Conservation (phyloP, 2,113 vertebrate species). For the Hydrolagus affinis region DNA sequence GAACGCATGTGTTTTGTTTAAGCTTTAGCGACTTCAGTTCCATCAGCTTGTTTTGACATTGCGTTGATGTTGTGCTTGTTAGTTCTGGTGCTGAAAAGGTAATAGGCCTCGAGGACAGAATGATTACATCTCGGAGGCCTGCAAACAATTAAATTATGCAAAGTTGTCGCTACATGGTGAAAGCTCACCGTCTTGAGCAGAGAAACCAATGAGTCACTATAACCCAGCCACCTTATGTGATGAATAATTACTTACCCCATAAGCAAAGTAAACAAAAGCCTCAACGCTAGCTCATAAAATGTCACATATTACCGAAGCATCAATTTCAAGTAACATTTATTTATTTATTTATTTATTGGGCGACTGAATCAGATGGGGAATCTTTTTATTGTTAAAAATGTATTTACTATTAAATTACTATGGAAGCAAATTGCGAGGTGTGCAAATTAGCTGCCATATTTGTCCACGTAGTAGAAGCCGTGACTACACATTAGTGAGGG, state of each 20-base stretch:
- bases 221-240: background rate
- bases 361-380: background rate
- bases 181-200: background rate
- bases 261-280: background rate
- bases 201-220: background rate
- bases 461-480: too few relatives aligned
- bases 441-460: too few relatives aligned
- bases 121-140: background rate
- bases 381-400: background rate
- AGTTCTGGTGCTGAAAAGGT: too few relatives aligned
- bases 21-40: too few relatives aligned
- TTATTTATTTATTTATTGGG: background rate
- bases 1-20: too few relatives aligned
- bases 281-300: background rate
- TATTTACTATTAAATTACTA: too few relatives aligned
- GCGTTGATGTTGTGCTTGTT: background rate
- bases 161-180: too few relatives aligned
- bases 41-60: background rate
- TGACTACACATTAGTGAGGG: too few relatives aligned
- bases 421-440: background rate
- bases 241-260: background rate
- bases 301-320: background rate
- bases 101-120: background rate
- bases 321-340: background rate
- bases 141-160: background rate